Evolutionary conservation across 1,140 invertebrate genomes (phyloP), one percentile per base, ranked within the genome.

Genomic region (Bombus difficillimus): DNA sequence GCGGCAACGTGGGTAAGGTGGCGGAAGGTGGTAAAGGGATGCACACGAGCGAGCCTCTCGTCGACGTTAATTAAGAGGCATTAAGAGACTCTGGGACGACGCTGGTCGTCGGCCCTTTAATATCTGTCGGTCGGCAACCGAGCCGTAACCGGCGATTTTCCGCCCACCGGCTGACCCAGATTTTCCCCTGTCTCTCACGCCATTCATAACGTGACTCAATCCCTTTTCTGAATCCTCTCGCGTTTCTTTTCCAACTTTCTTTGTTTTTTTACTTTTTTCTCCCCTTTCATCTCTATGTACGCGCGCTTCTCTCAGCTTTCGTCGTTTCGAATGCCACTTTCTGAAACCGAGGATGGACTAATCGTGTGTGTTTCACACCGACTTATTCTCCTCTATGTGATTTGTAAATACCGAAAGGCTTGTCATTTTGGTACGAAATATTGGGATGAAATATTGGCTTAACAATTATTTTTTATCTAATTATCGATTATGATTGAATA

Each of bases 61-160:
- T 89, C 82, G 74, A 81, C 87, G 85, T 90, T 90, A 90, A 89
- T 87, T 89, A 89, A 90, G 86, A 88, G 80, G 86, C 86, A 90
- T 90, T 90, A 89, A 89, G 86, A 88, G 88, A 82, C 79, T 90
- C 81, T 37, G 34, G 78, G 86, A 80, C 75, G 86, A 90, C 62
- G 83, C 28, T 66, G 83, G 69, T 90, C 82, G 83, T 75, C 64
- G 86, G 39, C 47, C 77, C 85, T 90, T 88, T 90, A 87, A 90
- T 90, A 90, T 86, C 83, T 90, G 64, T 83, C 86, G 86, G 83
- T 78, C 66, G 76, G 34, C 71, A 88, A 75, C 34, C 85, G 59
- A 68, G 66, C 47, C 41, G 80, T 85, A 90, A 86, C 37, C 76
- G 59, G 22, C 74, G 86, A 89, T 85, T 79, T 90, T 89, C 59